Percentiles rank a stretch among this genome's conserved stretches.
phyloP scores from a whole-genome alignment of 2,113 vertebrate genomes.

The Gila orcuttii region DNA sequence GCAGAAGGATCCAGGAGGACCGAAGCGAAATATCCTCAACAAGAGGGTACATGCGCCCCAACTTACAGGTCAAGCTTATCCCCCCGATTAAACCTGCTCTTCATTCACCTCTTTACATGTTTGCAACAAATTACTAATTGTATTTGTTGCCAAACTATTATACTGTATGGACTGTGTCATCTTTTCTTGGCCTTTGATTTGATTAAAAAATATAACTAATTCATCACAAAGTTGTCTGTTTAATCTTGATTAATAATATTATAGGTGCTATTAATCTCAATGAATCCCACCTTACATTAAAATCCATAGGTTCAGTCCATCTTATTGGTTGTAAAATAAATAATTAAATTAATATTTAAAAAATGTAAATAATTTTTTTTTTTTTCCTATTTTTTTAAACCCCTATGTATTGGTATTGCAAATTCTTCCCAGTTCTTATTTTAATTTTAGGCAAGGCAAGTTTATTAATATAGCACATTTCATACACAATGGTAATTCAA shows the following conservation, averaged over 20 bases:
- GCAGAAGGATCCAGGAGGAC: slow-evolving; percentile 74
- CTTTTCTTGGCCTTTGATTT: background rate
- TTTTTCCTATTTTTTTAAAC: too few species aligned
- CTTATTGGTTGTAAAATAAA: too few species aligned
- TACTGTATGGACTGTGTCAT: background rate
- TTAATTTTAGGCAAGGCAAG: too few species aligned
- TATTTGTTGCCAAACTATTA: background rate
- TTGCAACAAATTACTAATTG: background rate
- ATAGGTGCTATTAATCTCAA: too few species aligned
- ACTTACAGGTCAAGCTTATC: slow-evolving; percentile 55
- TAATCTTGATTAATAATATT: background rate
- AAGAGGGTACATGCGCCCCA: slow-evolving; percentile 76
- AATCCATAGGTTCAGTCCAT: too few species aligned
- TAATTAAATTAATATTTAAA: too few species aligned
- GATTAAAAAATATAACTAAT: background rate
- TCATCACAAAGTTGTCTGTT: background rate
- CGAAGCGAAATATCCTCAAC: slow-evolving; percentile 74
- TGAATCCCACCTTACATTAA: too few species aligned
- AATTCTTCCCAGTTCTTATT: too few species aligned
- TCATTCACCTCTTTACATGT: background rate
- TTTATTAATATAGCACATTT: too few species aligned
- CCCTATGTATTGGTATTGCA: too few species aligned
- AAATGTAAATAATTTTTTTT: too few species aligned
- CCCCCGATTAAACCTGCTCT: background rate
- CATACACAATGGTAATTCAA: too few species aligned